Evolutionary conservation across 2,797 vertebrate genomes (phyloP).

Genomic region (Helicolenus hilgendorfi): DNA sequence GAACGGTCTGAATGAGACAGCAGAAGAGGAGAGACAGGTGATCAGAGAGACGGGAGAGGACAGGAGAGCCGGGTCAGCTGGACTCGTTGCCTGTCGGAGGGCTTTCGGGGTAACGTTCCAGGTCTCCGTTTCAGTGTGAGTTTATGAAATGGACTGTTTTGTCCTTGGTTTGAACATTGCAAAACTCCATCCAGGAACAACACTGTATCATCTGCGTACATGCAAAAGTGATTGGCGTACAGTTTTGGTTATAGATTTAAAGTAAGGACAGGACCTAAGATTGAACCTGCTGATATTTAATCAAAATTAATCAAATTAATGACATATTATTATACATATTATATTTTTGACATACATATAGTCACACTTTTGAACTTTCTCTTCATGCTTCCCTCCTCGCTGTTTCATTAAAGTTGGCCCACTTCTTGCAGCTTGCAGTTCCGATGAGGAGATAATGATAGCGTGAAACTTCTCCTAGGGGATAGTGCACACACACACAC

Average conservation of each 20-base stretch:
- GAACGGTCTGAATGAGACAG: no score
- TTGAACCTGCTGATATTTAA: neutral
- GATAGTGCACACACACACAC: constrained; percentile 26
- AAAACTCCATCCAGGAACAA: no score
- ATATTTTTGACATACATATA: neutral
- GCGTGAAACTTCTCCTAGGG: neutral
- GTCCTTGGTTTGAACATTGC: no score
- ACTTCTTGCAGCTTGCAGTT: constrained; percentile 45
- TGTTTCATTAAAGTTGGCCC: constrained; percentile 39
- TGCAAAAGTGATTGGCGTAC: neutral
- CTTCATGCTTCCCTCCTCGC: neutral
- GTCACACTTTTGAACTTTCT: neutral
- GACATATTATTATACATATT: neutral
- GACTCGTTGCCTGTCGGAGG: no score
- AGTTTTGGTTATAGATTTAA: neutral
- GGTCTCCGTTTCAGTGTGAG: no score
- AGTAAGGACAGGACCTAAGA: neutral
- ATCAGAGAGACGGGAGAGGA: no score
- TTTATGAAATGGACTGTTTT: no score
- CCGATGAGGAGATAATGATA: constrained; percentile 44
- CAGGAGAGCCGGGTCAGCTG: no score
- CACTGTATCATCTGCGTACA: neutral
- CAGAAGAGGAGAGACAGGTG: no score
- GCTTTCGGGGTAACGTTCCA: no score
- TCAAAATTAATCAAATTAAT: neutral